Evolutionary conservation across 2,797 vertebrate genomes (phyloP).

Genomic region (Halcyon chelicuti): DNA sequence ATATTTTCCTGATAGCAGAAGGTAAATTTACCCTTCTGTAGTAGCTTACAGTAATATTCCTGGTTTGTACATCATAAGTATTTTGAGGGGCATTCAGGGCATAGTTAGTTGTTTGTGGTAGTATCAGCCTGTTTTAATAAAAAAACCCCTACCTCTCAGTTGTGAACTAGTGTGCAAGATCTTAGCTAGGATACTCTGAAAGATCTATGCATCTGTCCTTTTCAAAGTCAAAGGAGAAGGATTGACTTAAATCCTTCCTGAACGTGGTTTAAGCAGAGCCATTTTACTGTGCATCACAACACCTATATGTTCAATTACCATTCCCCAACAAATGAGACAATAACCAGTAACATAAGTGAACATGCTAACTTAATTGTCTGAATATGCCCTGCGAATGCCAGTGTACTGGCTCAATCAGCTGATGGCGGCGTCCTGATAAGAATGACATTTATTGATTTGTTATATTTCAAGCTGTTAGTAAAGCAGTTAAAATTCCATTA

Average conservation of each 20-base stretch:
- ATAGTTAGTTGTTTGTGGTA: background rate
- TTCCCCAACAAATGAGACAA: background rate
- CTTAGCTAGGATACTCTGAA: background rate
- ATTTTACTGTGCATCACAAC: background rate
- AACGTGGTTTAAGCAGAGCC: background rate
- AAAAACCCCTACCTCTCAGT: background rate
- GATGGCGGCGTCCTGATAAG: background rate
- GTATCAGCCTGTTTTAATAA: background rate
- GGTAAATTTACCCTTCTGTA: background rate
- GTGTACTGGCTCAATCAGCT: background rate
- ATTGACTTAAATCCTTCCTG: background rate
- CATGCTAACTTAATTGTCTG: background rate
- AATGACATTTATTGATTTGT: background rate
- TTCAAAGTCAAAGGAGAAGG: background rate
- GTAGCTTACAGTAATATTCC: background rate
- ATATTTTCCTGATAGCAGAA: background rate
- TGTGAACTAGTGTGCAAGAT: background rate
- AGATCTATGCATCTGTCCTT: background rate
- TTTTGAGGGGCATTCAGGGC: background rate
- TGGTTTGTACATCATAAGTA: background rate
- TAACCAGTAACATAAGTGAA: background rate
- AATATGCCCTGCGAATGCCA: background rate
- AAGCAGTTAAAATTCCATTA: slow-evolving; percentile 40
- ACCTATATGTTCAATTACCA: background rate
- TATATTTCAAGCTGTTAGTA: background rate